Base-by-base conservation (phyloP, 37 sponge, comb jelly and placozoan genomes). In the Halichondria panicea region DNA sequence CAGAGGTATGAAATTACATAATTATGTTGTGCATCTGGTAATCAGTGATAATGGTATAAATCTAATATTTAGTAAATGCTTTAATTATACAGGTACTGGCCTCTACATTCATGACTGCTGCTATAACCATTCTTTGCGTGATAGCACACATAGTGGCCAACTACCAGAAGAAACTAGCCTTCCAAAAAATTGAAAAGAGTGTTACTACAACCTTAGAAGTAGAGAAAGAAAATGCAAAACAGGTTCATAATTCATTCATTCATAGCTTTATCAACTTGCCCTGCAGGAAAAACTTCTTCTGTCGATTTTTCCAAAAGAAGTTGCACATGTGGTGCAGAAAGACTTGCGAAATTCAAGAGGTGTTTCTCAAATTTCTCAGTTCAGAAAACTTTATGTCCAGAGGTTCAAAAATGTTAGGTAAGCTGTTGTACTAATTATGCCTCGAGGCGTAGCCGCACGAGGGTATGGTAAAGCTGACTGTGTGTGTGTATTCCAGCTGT, bases 341-440 rank as follows among this genome's bases (percentile, higher is more conserved):
- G 45, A 66, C 30, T 43, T 83, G 58, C 30, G 56, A n/a, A 4
- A 55, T 33, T 4, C 19, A 43, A 15, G 40, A 15, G 8, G 60
- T 0, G 2, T 25, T 3, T 50, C 58, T 0, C 3, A 32, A 43
- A 25, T 18, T 9, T 50, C 36, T 34, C 54, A 57, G 43, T 84
- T 84, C 41, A 28, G 74, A 22, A 54, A 71, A 28, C 68, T 85
- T 22, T 71, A 78, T 65, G 71, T 85, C 22, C 68, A 33, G 27
- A 44, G 73, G 40, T 44, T 44, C 11, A 48, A 85, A 12, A 78
- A 78, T 63, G 79, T 78, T 57, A 85, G 86, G 86, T 85, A 50
- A 9, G 48, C 11, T 33, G n/a, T n/a, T n/a, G n/a, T n/a, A n/a
- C n/a, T n/a, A n/a, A n/a, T n/a, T n/a, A n/a, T n/a, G n/a, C n/a